These are phyloP conservation scores for Ciconia maguari DNA, from an alignment of 2,113 vertebrate species.

Conservation along the genomic window DNA sequence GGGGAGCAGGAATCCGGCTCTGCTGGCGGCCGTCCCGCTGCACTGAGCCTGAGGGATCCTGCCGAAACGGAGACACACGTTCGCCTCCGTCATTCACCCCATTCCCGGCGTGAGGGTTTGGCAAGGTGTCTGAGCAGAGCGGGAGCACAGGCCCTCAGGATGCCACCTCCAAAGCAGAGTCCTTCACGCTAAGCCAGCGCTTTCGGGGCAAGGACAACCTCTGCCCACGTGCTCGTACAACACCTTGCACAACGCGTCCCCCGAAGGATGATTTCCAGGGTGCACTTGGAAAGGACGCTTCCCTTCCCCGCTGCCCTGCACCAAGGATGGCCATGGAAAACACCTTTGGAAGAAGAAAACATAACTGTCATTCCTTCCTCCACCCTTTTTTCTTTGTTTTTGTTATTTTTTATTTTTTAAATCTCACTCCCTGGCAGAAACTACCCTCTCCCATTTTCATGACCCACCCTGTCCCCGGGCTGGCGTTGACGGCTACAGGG, in stretches of 20 bases:
- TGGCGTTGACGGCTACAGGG: slow-evolving; percentile 1
- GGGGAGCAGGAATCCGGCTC: slow-evolving; percentile 73
- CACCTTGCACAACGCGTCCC: background rate
- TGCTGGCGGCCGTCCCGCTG: background rate
- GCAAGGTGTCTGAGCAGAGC: background rate
- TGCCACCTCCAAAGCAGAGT: background rate
- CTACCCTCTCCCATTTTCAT: background rate
- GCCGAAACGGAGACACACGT: rapidly evolving
- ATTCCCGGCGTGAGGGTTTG: rapidly evolving
- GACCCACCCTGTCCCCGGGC: slow-evolving; percentile 14
- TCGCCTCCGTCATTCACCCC: rapidly evolving
- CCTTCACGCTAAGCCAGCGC: rapidly evolving
- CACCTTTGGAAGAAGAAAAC: background rate
- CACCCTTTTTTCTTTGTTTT: background rate
- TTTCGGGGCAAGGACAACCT: background rate
- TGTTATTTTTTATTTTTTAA: background rate
- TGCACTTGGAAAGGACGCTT: rapidly evolving
- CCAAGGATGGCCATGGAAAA: background rate
- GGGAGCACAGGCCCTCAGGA: background rate
- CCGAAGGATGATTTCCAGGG: background rate
- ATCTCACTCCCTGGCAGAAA: slow-evolving; percentile 3
- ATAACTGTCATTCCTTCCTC: background rate
- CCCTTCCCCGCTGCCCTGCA: background rate
- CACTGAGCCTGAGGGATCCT: background rate
- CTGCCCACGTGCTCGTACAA: background rate